Evolutionary conservation across 2,888 invertebrate species (phyloP), one percentile per base, ranked within the genome.

Genomic region (Megaustenia siamemsis): DNA sequence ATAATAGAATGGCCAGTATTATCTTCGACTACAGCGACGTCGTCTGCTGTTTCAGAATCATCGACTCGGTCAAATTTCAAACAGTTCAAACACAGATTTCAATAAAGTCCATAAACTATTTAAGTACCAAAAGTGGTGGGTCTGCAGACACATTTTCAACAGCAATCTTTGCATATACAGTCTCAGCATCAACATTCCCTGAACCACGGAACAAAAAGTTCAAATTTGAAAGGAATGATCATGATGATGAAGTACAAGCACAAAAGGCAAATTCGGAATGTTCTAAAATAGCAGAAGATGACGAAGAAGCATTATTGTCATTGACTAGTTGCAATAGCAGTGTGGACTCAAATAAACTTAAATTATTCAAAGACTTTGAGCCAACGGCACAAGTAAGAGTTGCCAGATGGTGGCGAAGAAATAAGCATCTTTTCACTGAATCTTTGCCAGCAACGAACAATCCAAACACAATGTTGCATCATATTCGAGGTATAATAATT

Each of bases 341-440:
- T 43, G 3, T 10, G 2, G 43, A 71, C 12, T 28, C 43, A 2
- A 63, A 63, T 63, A 8, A 32, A 43, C 1, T n/a, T n/a, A 0
- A 15, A 43, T 1, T n/a, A 28, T 43, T 32, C n/a, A 28, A 32
- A 21, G 68, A 68, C 18, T 18, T 35, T 81, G 90, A 89, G 76
- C 73, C 85, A n/a, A 35, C 89, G 56, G 91, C 88, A n/a, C 87
- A 89, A 76, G 84, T 89, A 18, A 89, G 90, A 8, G 68, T 91
- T 45, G 90, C 91, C 43, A 88, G 87, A 86, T 91, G 91, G 91
- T 91, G 90, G 90, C 85, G 90, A 63, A 86, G 87, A 60, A 75
- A 86, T 28, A 66, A 78, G 40, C 66, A 82, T n/a, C 45, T 85
- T 1, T 38, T 81, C 10, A 73, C 84, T 15, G 69, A 71, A 5